phyloP scores from a whole-genome alignment of 64 coral and sea anemone species.

The Platygyra sinensis region DNA sequence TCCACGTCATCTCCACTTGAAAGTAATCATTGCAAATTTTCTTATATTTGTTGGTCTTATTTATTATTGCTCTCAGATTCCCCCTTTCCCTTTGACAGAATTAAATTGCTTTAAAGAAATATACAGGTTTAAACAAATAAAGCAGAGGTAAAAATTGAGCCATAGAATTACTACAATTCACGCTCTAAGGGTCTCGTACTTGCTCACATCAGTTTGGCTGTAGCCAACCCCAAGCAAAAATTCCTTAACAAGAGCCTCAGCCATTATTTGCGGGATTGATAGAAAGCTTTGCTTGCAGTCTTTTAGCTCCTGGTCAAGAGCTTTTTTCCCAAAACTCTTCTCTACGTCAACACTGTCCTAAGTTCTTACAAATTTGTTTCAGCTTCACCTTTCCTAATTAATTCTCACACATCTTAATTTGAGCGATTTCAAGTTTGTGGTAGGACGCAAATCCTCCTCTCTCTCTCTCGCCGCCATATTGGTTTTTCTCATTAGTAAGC shows the following conservation, averaged over 20 bases:
- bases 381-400: constrained; percentile 31
- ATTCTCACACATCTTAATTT: constrained; percentile 36
- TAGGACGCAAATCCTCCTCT: no score
- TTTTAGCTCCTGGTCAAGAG: constrained; percentile 59
- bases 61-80: no score
- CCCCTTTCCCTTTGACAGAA: no score
- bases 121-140: no score
- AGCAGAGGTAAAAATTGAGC: no score
- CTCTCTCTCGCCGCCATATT: no score
- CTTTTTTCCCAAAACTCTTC: constrained; percentile 60
- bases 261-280: constrained; percentile 38
- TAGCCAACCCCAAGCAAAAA: constrained; percentile 55
- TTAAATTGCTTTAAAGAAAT: no score
- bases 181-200: constrained; percentile 69
- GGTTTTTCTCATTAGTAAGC: no score
- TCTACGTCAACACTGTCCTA: constrained; percentile 26
- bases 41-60: no score
- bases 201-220: constrained; percentile 39
- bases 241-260: constrained; percentile 55
- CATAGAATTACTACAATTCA: no score
- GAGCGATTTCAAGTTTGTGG: constrained; percentile 42
- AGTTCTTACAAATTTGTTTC: constrained; percentile 39
- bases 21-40: no score
- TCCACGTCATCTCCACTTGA: no score
- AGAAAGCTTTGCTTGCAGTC: constrained; percentile 53